Evolutionary conservation across 2,113 vertebrate species (phyloP), one percentile per base, ranked within the genome.

Genomic region (Astatotilapia flaviijosephi): DNA sequence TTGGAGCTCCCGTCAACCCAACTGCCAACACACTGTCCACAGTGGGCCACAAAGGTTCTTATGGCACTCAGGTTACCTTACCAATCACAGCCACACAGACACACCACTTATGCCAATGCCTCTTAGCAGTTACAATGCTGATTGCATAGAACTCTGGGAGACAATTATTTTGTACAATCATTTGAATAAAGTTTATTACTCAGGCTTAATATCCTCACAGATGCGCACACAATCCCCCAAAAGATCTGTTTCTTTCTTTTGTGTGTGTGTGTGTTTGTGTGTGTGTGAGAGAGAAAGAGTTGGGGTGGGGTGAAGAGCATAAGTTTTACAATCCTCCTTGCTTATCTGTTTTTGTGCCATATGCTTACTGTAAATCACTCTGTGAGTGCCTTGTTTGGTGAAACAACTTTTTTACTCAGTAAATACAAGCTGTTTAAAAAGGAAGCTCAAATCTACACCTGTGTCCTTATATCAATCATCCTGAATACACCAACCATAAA

Each of bases 61-160:
- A 56, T 8, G 77, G 60, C 86, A 51, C 87, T 81, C 80, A 9
- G 83, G 84, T 91, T 85, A 84, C 88, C 87, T 84, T 54, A 90
- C 65, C 84, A 90, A 85, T 90, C 89, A 85, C 37, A 84, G 82
- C 6, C 65, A 65, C 81, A 68, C 56, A 89, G 55, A 62, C 83
- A 58, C 70, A 15, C 6, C 26, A 35, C 55, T 79, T n/a, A 51
- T n/a, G 4, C 26, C 5, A 31, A 14, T 47, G 65, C 54, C 88
- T 53, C 60, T 89, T 33, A 49, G 87, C 62, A 55, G n/a, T 33
- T 81, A 87, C 51, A 55, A 55, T 40, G 19, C 23, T 23, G 53
- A 85, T 49, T 70, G 79, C 86, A 79, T 10, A 26, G 9, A 82
- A 55, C 45, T 21, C 73, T 19, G 5, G 31, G 62, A 89, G 55